Conservation (phyloP, 2,888 invertebrate species). For the Sphecodes monilicornis region DNA sequence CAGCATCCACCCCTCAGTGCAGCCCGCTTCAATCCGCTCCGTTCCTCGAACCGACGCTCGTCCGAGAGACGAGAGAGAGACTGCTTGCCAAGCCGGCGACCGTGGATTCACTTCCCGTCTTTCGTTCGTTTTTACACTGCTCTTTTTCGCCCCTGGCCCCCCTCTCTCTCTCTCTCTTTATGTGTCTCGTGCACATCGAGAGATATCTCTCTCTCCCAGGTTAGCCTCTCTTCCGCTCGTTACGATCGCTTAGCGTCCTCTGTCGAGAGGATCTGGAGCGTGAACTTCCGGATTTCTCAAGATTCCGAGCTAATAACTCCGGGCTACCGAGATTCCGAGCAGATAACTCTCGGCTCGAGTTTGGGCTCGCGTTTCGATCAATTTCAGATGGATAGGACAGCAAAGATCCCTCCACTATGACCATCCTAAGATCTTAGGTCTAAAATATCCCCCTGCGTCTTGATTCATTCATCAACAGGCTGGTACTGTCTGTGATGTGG, state of each 20-base stretch:
- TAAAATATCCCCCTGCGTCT: too few relatives aligned
- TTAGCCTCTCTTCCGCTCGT: conserved; percentile 25
- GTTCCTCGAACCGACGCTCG: conserved; percentile 68
- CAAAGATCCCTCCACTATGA: neutral
- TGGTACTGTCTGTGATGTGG: too few relatives aligned
- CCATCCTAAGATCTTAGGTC: too few relatives aligned
- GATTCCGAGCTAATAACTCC: neutral
- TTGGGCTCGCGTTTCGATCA: neutral
- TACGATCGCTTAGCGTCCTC: conserved; percentile 7
- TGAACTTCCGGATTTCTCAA: neutral
- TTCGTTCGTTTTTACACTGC: conserved; percentile 35
- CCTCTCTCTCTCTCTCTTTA: too few relatives aligned
- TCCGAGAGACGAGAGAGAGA: conserved; percentile 49
- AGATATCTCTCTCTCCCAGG: conserved; percentile 43
- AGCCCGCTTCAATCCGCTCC: conserved; percentile 55
- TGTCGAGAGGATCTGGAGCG: conserved; percentile 6
- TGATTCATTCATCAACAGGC: too few relatives aligned
- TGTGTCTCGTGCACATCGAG: conserved; percentile 28
- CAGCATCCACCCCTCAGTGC: conserved; percentile 53
- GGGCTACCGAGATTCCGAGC: neutral
- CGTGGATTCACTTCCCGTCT: conserved; percentile 70
- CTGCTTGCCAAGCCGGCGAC: conserved; percentile 59
- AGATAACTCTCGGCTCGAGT: neutral
- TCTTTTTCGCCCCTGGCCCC: conserved; percentile 11
- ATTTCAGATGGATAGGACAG: neutral